Conservation (phyloP, 2,888 invertebrate genomes). For the Drosophila falleni region DNA sequence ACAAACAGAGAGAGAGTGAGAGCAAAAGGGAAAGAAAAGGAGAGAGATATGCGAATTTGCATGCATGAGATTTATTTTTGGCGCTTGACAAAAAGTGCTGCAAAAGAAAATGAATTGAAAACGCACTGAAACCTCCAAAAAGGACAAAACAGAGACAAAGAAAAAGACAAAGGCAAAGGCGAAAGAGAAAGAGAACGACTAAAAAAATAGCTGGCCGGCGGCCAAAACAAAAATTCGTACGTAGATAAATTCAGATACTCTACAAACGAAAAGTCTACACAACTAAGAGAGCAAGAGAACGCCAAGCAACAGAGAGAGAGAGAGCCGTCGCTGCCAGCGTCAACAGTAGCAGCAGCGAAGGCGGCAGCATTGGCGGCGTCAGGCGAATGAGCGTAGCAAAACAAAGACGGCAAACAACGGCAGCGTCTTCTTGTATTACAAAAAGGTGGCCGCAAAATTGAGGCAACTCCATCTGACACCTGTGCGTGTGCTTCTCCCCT, state of each 20-base stretch:
- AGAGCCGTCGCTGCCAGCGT: constrained; percentile 36
- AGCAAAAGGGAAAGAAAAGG: not conserved
- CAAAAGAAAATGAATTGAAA: constrained; percentile 36
- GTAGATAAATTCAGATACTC: constrained; percentile 53
- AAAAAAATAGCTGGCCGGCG: constrained; percentile 52
- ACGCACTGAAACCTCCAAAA: constrained; percentile 38
- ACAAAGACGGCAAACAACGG: constrained; percentile 52
- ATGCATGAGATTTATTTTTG: constrained; percentile 62
- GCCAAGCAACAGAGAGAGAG: constrained; percentile 13
- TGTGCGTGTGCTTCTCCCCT: constrained; percentile 48
- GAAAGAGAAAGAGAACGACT: constrained; percentile 10
- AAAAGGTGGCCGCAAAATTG: constrained; percentile 44
- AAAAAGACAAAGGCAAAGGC: constrained; percentile 8
- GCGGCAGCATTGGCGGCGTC: constrained; percentile 28
- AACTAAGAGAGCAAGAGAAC: constrained; percentile 14
- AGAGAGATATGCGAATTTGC: constrained; percentile 38
- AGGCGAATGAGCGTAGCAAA: constrained; percentile 68
- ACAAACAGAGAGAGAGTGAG: constrained; percentile 1
- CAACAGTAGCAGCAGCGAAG: constrained; percentile 15
- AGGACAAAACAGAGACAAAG: constrained; percentile 29
- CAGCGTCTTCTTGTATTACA: constrained; percentile 61
- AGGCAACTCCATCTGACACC: constrained; percentile 58
- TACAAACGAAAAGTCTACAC: constrained; percentile 36
- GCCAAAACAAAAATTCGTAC: constrained; percentile 64
- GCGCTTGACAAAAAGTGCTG: constrained; percentile 40